Evolutionary conservation across 1,140 invertebrate species (phyloP), one percentile per base, ranked within the genome.

Genomic region (Zaprionus gabonicus): DNA sequence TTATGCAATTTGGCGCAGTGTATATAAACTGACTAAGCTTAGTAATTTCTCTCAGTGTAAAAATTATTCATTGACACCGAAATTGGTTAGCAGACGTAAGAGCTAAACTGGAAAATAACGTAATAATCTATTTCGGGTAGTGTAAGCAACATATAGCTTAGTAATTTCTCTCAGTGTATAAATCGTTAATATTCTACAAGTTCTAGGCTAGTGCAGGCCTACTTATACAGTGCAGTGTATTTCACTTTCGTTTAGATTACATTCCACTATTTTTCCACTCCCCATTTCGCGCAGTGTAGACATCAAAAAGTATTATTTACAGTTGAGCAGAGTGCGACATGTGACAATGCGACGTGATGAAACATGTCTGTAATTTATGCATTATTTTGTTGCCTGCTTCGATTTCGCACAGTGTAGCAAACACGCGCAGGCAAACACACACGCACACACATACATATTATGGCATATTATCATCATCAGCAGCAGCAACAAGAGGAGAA

Each of bases 351-450:
- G 9, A 25, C 46, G 25, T 25, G 23, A 10, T 51, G 23, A 23
- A 51, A 23, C 17, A 51, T 51, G 17, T 51, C 46, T 51, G 46
- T 51, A 51, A 51, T 51, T 51, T 51, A 51, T 51, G 46, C 46
- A 25, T 51, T 51, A 51, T 25, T 51, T 51, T 51, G 46, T 51
- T 51, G 20, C 46, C 17, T 51, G 46, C 46, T 51, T 25, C 46
- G 20, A 31, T 67, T 76, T 67, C 25, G 49, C 31, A 56, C 25
- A 67, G 74, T 76, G 74, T 67, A 67, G 41, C 27, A 36, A 53
- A 36, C 67, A 46, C 31, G 9, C 9, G 2, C 31, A 31, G 3
- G 6, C 27, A 27, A 3, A 27, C 27, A 27, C 27, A 27, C 27
- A 5, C 27, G 0, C 6, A 36, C 25, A 36, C 59, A n/a, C 59